phyloP scores from a whole-genome alignment of 2,888 invertebrate species.

The Acronicta psi region DNA sequence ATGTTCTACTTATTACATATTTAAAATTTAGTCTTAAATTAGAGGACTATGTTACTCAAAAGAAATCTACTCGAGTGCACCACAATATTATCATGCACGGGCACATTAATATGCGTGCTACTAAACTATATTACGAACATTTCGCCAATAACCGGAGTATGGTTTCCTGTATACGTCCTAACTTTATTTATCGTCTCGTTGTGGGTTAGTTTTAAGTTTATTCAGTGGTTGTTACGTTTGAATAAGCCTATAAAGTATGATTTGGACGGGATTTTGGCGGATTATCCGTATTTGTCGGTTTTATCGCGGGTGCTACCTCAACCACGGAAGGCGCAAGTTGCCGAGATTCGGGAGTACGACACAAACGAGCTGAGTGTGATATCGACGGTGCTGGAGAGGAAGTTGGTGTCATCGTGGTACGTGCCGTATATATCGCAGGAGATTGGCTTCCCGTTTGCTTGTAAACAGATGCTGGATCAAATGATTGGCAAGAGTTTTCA shows the following conservation, averaged over 20 bases:
- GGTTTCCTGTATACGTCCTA: slow-evolving; percentile 80
- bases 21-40: not conserved
- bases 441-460: slow-evolving; percentile 85
- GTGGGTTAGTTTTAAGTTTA: slow-evolving; percentile 84
- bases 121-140: slow-evolving; percentile 79
- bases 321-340: slow-evolving; percentile 41
- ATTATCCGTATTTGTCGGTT: slow-evolving; percentile 70
- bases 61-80: slow-evolving; percentile 77
- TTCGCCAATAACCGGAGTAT: slow-evolving; percentile 79
- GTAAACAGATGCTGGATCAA: slow-evolving; percentile 86
- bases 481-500: slow-evolving; percentile 84
- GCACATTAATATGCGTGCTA: slow-evolving; percentile 72
- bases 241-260: slow-evolving; percentile 87
- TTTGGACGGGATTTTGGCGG: slow-evolving; percentile 66
- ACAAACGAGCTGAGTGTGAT: slow-evolving; percentile 84
- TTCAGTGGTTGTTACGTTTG: slow-evolving; percentile 86
- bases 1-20: slow-evolving; percentile 10
- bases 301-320: slow-evolving; percentile 66
- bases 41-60: slow-evolving; percentile 73
- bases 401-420: slow-evolving; percentile 86
- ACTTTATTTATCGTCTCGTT: slow-evolving; percentile 80
- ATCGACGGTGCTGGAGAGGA: slow-evolving; percentile 81
- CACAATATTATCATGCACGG: slow-evolving; percentile 71
- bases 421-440: slow-evolving; percentile 83
- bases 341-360: slow-evolving; percentile 77